Percentiles rank a stretch among this genome's conserved stretches.
phyloP scores from a whole-genome alignment of 2,797 vertebrate species.

The Peromyscus aztecus region DNA sequence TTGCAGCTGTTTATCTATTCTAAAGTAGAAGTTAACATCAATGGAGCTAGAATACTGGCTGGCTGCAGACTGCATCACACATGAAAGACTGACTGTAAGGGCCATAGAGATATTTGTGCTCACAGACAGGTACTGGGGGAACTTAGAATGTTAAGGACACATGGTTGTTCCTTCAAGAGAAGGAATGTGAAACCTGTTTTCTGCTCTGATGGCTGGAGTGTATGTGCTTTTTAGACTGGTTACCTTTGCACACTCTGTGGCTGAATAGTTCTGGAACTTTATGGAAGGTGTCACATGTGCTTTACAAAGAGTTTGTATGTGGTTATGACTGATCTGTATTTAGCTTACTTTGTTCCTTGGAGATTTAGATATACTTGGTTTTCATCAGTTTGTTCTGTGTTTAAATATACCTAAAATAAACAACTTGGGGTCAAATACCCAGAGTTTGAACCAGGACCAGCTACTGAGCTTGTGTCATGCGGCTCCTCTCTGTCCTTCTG shows the following conservation, averaged over 20 bases:
- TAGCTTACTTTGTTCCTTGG: neutral
- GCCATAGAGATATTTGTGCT: neutral
- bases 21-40: slow-evolving; percentile 14
- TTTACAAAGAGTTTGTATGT: neutral
- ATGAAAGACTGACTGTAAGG: neutral
- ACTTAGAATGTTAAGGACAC: neutral
- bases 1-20: neutral
- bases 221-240: neutral
- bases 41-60: neutral
- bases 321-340: neutral
- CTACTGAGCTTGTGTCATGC: too few species aligned
- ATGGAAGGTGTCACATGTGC: neutral
- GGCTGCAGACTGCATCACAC: neutral
- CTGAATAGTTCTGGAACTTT: neutral
- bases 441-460: neutral
- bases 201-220: neutral
- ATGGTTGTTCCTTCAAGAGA: neutral
- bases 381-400: neutral
- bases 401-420: neutral
- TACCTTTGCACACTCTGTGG: neutral
- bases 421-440: neutral
- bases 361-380: neutral
- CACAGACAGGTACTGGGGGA: neutral
- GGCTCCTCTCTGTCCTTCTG: too few species aligned
- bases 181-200: neutral